Conservation (phyloP, 2,113 vertebrate species). For the Empidonax alnorum region DNA sequence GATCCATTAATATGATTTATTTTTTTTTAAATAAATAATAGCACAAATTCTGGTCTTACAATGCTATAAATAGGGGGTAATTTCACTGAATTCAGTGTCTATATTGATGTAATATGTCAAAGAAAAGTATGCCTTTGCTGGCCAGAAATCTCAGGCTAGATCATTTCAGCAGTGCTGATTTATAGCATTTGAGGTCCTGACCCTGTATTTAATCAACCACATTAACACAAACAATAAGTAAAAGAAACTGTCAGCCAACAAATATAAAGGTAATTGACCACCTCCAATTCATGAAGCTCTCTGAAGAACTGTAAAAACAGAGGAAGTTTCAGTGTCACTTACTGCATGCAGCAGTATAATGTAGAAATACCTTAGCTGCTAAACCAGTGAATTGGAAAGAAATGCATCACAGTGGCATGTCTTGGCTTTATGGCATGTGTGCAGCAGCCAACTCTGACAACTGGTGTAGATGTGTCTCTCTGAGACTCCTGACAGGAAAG, state of each 20-base stretch:
- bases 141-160: background rate
- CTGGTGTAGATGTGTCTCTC: background rate
- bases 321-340: background rate
- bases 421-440: background rate
- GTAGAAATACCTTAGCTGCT: background rate
- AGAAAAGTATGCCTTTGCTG: background rate
- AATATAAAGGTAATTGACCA: background rate
- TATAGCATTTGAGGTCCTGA: background rate
- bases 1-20: background rate
- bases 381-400: background rate
- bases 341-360: background rate
- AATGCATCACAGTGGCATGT: background rate
- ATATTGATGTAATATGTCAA: background rate
- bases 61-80: background rate
- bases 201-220: background rate
- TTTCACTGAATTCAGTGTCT: background rate
- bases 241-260: conserved; percentile 21
- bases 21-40: background rate
- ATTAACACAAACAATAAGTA: background rate
- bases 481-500: background rate
- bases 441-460: background rate
- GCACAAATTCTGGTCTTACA: background rate
- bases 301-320: background rate
- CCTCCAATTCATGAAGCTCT: background rate
- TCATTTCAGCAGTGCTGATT: background rate